Evolutionary conservation across 1,140 invertebrate species (phyloP).

Genomic region (Plutomurus gul): DNA sequence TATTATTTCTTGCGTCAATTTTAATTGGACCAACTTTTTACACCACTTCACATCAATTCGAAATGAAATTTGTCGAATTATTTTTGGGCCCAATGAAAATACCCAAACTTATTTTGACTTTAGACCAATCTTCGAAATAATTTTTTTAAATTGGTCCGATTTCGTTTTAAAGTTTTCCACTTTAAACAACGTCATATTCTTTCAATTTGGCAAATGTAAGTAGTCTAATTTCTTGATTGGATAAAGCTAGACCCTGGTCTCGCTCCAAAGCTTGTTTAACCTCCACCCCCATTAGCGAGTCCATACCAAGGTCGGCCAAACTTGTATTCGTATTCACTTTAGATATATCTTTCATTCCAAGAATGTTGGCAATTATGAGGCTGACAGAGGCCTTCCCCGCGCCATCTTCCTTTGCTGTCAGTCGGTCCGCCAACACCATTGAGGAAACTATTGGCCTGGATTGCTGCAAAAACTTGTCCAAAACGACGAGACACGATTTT

Average conservation of each 20-base stretch:
- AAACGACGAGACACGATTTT: conserved; percentile 78
- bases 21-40: too few species aligned
- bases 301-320: conserved; percentile 92
- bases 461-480: conserved; percentile 77
- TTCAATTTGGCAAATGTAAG: too few species aligned
- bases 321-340: conserved; percentile 66
- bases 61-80: too few species aligned
- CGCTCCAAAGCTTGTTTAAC: conserved; percentile 80
- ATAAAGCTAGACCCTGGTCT: background rate
- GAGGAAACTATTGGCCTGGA: conserved; percentile 71
- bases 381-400: conserved; percentile 66
- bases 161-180: too few species aligned
- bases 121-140: too few species aligned
- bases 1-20: too few species aligned
- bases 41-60: too few species aligned
- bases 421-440: conserved; percentile 68
- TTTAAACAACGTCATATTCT: too few species aligned
- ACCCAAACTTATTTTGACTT: too few species aligned
- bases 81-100: too few species aligned
- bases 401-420: background rate
- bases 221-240: background rate
- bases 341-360: conserved; percentile 83
- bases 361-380: conserved; percentile 70
- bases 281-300: conserved; percentile 90
- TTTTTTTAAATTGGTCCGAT: too few species aligned